Percentiles rank a stretch among this genome's conserved stretches.
Evolutionary conservation across 2,888 invertebrate genomes (phyloP).

Genomic region (Anorthoa munda): DNA sequence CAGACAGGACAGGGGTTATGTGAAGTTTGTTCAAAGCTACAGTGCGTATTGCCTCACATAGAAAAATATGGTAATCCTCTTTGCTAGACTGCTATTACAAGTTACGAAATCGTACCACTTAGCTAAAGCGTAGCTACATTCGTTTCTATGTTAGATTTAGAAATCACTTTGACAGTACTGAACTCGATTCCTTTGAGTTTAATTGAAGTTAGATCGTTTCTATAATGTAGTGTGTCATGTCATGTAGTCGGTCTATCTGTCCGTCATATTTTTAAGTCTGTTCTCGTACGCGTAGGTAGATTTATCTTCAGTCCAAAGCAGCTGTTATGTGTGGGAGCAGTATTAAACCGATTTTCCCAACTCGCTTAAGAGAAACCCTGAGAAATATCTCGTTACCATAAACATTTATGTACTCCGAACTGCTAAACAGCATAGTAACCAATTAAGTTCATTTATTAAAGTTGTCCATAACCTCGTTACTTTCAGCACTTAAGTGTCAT

Average conservation of each 20-base stretch:
- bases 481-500: slow-evolving; percentile 63
- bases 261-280: slow-evolving; percentile 42
- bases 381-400: slow-evolving; percentile 49
- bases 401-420: slow-evolving; percentile 53
- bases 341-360: slow-evolving; percentile 49
- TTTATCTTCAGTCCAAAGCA: slow-evolving; percentile 20
- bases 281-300: slow-evolving; percentile 22
- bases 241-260: slow-evolving; percentile 7
- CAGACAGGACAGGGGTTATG: background rate
- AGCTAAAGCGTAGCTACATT: slow-evolving; percentile 11
- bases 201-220: slow-evolving; percentile 44
- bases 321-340: slow-evolving; percentile 44
- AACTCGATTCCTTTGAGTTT: slow-evolving; percentile 30
- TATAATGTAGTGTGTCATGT: slow-evolving; percentile 24
- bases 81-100: slow-evolving; percentile 13
- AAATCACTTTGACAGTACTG: slow-evolving; percentile 47
- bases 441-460: slow-evolving; percentile 54
- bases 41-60: slow-evolving; percentile 23
- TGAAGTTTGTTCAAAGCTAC: background rate
- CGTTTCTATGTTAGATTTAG: slow-evolving; percentile 40
- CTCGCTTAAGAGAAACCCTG: slow-evolving; percentile 56
- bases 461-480: slow-evolving; percentile 45
- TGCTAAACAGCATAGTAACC: slow-evolving; percentile 50
- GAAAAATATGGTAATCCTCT: slow-evolving; percentile 21
- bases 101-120: slow-evolving; percentile 45